Evolutionary conservation across 2,113 vertebrate genomes (phyloP).

Genomic region (Fulica atra): DNA sequence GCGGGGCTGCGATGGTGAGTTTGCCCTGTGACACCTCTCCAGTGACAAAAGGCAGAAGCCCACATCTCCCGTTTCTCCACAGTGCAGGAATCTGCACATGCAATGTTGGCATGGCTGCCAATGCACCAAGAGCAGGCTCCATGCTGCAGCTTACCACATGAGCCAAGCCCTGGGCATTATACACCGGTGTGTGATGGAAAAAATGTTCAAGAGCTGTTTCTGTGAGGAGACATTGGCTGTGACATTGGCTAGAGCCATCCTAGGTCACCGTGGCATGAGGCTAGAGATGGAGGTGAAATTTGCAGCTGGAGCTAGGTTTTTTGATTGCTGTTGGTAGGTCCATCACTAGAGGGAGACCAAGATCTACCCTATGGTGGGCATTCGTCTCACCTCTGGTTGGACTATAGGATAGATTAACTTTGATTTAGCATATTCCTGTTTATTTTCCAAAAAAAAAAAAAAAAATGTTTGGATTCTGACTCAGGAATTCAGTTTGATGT

Average conservation of each 20-base stretch:
- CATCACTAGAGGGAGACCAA: slow-evolving; percentile 57
- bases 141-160: background rate
- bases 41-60: background rate
- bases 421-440: background rate
- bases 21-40: background rate
- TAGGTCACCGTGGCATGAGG: background rate
- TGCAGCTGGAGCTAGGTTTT: background rate
- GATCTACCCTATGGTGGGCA: background rate
- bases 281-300: fast-evolving
- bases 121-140: fast-evolving
- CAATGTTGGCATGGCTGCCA: fast-evolving
- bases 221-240: background rate
- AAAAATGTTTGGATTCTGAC: background rate
- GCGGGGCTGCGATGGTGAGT: background rate
- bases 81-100: background rate
- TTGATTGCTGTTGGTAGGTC: background rate
- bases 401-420: background rate
- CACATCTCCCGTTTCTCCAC: background rate
- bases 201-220: background rate
- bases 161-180: background rate
- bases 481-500: background rate
- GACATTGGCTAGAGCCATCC: background rate
- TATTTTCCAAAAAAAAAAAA: background rate
- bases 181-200: background rate
- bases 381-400: background rate